phyloP scores from a whole-genome alignment of 1,140 invertebrate genomes.

The Aricia agestis region DNA sequence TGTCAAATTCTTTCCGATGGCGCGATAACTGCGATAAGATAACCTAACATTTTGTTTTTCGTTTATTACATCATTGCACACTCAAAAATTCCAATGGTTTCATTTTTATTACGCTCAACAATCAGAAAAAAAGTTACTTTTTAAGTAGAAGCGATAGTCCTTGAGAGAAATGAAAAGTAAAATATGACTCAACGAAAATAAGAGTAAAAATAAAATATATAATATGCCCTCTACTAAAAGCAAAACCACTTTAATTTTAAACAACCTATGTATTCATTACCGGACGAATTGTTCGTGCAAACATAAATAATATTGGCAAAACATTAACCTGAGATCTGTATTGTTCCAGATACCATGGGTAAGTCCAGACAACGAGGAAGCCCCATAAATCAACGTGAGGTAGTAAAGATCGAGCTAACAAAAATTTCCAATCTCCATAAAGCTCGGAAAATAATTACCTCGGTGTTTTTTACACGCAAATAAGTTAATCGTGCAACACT shows the following conservation, averaged over 20 bases:
- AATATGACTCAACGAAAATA: neutral
- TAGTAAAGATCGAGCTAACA: slow-evolving; percentile 59
- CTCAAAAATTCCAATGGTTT: neutral
- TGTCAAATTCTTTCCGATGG: slow-evolving; percentile 52
- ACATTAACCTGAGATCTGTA: slow-evolving; percentile 32
- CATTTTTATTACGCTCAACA: neutral
- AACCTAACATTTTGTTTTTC: slow-evolving; percentile 19
- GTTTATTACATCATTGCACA: slow-evolving; percentile 3
- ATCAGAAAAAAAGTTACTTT: neutral
- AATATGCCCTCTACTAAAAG: neutral
- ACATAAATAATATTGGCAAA: slow-evolving; percentile 14
- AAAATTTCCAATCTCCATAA: slow-evolving; percentile 75
- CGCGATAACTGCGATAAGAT: slow-evolving; percentile 29
- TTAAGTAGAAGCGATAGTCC: too few species aligned
- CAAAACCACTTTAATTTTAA: neutral
- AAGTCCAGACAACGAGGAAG: slow-evolving; percentile 62
- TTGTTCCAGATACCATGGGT: slow-evolving; percentile 81
- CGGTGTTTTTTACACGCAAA: slow-evolving; percentile 52
- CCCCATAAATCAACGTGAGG: slow-evolving; percentile 54
- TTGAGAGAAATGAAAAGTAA: neutral
- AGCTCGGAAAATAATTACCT: slow-evolving; percentile 69
- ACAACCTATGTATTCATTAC: neutral
- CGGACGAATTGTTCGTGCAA: neutral
- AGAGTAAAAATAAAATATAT: neutral
- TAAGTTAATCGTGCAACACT: slow-evolving; percentile 72